Evolutionary conservation across 2,113 vertebrate genomes (phyloP), one percentile per base, ranked within the genome.

Genomic region (Brienomyrus brachyistius): DNA sequence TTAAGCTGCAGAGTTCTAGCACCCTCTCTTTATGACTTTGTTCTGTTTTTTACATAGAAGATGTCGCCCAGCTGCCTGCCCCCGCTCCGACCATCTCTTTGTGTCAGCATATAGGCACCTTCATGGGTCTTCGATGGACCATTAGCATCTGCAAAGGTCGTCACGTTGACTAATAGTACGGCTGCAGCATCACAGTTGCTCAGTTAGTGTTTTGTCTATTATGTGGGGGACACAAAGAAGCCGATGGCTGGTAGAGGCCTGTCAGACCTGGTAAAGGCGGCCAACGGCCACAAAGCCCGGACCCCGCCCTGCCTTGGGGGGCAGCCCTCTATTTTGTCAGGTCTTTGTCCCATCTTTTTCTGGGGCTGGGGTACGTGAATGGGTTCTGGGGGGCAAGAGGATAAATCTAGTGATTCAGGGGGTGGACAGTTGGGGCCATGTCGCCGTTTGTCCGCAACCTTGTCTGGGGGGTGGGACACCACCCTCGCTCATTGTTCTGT

Each of bases 381-480:
- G 96, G 95, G 95, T 97, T 95, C 96, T 96, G 10, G 50, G 97
- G 97, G 97, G 97, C 97, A 97, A 97, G 97, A 98, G 97, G 97
- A 98, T 98, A 96, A 97, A 98, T 99, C 96, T 97, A 96, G 96
- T 91, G 94, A 96, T 97, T 95, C 95, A 96, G 96, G 95, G 95
- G 97, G 97, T 94, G 95, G 96, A 95, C 96, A 96, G 97, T 97
- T 96, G 96, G 97, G 97, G 96, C 96, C 96, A 96, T 98, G 96
- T 97, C 94, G 96, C 96, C 96, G 94, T 97, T 98, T 98, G 97
- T 99, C 97, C 96, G 95, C 94, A 93, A 96, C 93, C 97, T 98
- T 98, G 98, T 99, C 93, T 94, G 92, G 96, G 94, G 97, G 95
- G 94, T 93, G 95, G 93, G 96, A 92, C 95, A 95, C 95, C 94